Evolutionary conservation across 1,140 invertebrate genomes (phyloP).

Genomic region (Apis cerana): DNA sequence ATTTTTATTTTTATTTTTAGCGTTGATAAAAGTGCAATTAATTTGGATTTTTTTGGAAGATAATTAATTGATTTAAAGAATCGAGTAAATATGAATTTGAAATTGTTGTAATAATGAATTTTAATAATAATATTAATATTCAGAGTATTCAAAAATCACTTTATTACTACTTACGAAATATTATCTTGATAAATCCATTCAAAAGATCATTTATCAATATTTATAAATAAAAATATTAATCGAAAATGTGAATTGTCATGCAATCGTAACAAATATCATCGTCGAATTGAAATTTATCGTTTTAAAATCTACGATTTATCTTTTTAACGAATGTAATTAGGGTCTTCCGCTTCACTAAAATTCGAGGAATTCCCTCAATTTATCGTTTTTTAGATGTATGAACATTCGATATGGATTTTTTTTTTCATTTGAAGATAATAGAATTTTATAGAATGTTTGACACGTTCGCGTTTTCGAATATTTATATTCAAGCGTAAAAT

Average conservation of each 20-base stretch:
- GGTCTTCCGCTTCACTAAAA: neutral
- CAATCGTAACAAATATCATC: neutral
- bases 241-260: neutral
- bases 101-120: no score
- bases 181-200: no score
- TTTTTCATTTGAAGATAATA: neutral
- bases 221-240: neutral
- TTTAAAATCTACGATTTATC: neutral
- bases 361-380: neutral
- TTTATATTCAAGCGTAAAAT: conserved; percentile 20
- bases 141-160: no score
- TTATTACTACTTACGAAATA: no score
- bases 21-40: no score
- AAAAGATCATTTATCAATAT: neutral
- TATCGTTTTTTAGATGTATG: neutral
- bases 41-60: no score
- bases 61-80: no score
- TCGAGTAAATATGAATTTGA: no score
- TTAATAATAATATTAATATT: no score
- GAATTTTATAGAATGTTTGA: neutral
- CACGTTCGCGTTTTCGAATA: neutral
- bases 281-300: neutral
- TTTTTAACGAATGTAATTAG: neutral
- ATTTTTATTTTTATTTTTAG: no score
- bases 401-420: neutral